Evolutionary conservation across 2,888 invertebrate genomes (phyloP).

Genomic region (Prosopocoilus inquinatus): DNA sequence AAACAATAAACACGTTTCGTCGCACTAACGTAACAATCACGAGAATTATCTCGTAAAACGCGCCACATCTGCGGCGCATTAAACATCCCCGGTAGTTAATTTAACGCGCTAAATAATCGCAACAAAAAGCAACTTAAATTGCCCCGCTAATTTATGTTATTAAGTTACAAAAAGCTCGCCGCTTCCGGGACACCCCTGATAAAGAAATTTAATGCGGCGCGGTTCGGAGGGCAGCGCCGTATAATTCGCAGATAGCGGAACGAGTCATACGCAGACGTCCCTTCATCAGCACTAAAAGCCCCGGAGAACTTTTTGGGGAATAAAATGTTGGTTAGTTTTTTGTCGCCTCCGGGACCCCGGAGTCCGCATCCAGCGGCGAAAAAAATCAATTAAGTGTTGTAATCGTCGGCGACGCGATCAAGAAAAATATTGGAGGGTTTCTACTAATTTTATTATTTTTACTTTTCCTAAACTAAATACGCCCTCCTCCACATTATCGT

Average conservation of each 20-base stretch:
- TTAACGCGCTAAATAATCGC: slow-evolving; percentile 1
- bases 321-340: neutral
- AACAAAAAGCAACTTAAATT: slow-evolving; percentile 4
- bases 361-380: no score
- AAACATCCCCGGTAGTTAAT: neutral
- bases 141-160: slow-evolving; percentile 24
- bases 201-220: slow-evolving; percentile 30
- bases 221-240: slow-evolving; percentile 25
- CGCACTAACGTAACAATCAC: no score
- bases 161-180: slow-evolving; percentile 27
- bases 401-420: no score
- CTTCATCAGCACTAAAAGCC: neutral
- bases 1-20: no score
- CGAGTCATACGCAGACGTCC: slow-evolving; percentile 2
- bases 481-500: no score
- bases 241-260: slow-evolving; percentile 20
- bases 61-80: no score
- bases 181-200: slow-evolving; percentile 22
- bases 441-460: no score
- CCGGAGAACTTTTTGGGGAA: neutral
- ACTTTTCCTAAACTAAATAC: no score
- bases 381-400: no score
- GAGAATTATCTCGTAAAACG: neutral
- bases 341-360: no score
- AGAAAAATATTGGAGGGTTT: no score